phyloP scores from a whole-genome alignment of 1,140 invertebrate genomes.

The Drosophila virilis region DNA sequence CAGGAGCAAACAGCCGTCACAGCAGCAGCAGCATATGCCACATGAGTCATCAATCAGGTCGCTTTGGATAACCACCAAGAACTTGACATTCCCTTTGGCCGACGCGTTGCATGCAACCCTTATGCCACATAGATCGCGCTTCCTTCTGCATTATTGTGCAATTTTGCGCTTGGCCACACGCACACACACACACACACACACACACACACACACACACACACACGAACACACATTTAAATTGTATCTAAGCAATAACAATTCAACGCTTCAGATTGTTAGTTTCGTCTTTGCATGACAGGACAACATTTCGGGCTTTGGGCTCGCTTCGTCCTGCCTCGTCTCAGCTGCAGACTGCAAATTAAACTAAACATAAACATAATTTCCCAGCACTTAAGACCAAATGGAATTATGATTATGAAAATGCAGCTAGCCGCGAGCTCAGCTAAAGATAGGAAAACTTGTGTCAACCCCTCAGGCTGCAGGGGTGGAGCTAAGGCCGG shows the following conservation, averaged over 20 bases:
- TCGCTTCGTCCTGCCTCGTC: slow-evolving; percentile 24
- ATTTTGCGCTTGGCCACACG: slow-evolving; percentile 47
- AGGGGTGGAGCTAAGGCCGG: no score
- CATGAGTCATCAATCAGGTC: slow-evolving; percentile 73
- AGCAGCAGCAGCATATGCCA: slow-evolving; percentile 53
- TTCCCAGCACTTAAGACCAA: slow-evolving; percentile 73
- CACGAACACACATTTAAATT: not conserved
- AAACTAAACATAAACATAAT: slow-evolving; percentile 79
- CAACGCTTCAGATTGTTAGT: slow-evolving; percentile 31
- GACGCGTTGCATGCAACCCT: slow-evolving; percentile 37
- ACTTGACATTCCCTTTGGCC: slow-evolving; percentile 36
- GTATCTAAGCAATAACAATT: slow-evolving; percentile 44
- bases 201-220: not conserved
- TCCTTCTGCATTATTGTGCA: slow-evolving; percentile 58
- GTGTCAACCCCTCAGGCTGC: slow-evolving; percentile 23
- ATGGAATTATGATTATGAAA: slow-evolving; percentile 76
- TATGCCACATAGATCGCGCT: not conserved
- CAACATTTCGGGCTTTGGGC: slow-evolving; percentile 40
- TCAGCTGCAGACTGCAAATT: slow-evolving; percentile 76
- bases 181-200: slow-evolving; percentile 33
- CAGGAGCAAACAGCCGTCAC: no score
- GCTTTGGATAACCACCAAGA: slow-evolving; percentile 62
- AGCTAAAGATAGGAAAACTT: slow-evolving; percentile 50
- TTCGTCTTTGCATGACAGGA: slow-evolving; percentile 52
- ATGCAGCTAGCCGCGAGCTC: slow-evolving; percentile 58